A percentile compares a stretch with the other conserved stretches of the same genome.
phyloP scores from a whole-genome alignment of 2,113 vertebrate genomes.

The Pluvialis apricaria region DNA sequence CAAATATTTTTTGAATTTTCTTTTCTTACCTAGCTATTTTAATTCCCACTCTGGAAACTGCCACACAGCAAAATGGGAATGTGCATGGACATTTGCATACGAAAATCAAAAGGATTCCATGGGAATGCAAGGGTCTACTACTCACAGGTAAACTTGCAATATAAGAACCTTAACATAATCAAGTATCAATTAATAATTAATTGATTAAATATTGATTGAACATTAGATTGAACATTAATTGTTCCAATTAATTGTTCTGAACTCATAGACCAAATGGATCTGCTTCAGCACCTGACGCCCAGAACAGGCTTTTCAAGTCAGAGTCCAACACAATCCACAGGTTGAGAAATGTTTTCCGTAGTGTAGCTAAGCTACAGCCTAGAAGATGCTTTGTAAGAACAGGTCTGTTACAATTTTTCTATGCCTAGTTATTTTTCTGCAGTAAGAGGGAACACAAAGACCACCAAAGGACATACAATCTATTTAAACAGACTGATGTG shows the following conservation, averaged over 20 bases:
- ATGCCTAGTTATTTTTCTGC: not conserved
- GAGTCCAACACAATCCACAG: not conserved
- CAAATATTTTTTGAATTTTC: not conserved
- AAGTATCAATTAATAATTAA: not conserved
- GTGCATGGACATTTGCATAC: not conserved
- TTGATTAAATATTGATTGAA: not conserved
- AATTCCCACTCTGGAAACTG: not conserved
- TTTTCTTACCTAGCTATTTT: not conserved
- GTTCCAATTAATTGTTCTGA: not conserved
- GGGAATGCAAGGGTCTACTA: not conserved
- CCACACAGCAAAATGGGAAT: not conserved
- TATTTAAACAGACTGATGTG: not conserved
- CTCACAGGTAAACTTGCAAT: not conserved
- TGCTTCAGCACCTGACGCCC: not conserved
- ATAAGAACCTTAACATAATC: not conserved
- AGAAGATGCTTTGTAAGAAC: not conserved
- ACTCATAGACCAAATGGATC: not conserved
- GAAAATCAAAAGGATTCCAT: not conserved
- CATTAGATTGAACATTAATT: no score
- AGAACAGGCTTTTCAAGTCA: not conserved
- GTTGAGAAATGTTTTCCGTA: not conserved
- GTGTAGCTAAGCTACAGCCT: not conserved
- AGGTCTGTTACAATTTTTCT: not conserved
- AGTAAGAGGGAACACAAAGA: not conserved
- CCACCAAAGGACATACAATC: not conserved